These are phyloP conservation scores for Boloria selene DNA, from an alignment of 2,888 invertebrate species.

Conservation along the genomic window DNA sequence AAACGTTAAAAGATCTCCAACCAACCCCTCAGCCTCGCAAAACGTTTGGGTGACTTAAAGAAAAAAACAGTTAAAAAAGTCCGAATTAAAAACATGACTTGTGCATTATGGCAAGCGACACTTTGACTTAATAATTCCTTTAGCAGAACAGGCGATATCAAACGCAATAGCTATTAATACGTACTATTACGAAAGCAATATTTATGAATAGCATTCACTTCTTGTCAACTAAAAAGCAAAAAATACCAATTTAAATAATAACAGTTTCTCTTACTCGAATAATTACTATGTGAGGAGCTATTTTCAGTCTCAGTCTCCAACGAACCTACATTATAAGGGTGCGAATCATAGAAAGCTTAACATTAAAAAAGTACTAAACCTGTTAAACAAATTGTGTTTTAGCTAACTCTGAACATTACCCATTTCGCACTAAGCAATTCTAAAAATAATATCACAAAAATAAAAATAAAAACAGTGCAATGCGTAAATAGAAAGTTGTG, in stretches of 20 bases:
- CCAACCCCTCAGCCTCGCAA: conserved; percentile 61
- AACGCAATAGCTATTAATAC: conserved; percentile 3
- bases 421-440: too few relatives aligned
- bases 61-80: conserved; percentile 62
- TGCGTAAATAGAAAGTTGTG: too few relatives aligned
- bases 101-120: conserved; percentile 62
- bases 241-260: not conserved
- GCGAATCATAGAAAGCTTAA: too few relatives aligned
- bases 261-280: not conserved
- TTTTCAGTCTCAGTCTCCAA: too few relatives aligned
- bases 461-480: too few relatives aligned
- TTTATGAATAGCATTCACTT: not conserved
- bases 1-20: conserved; percentile 46
- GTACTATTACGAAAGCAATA: not conserved
- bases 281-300: too few relatives aligned
- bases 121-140: conserved; percentile 45
- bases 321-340: too few relatives aligned
- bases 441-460: too few relatives aligned
- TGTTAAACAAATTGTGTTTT: too few relatives aligned
- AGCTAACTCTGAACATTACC: too few relatives aligned
- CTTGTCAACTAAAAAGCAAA: not conserved
- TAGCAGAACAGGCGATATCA: conserved; percentile 39
- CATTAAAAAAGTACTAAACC: too few relatives aligned
- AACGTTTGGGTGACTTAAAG: conserved; percentile 73
- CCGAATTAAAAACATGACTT: conserved; percentile 68